Evolutionary conservation across 2,113 vertebrate species (phyloP), one percentile per base, ranked within the genome.

Genomic region (Eulemur macaco): DNA sequence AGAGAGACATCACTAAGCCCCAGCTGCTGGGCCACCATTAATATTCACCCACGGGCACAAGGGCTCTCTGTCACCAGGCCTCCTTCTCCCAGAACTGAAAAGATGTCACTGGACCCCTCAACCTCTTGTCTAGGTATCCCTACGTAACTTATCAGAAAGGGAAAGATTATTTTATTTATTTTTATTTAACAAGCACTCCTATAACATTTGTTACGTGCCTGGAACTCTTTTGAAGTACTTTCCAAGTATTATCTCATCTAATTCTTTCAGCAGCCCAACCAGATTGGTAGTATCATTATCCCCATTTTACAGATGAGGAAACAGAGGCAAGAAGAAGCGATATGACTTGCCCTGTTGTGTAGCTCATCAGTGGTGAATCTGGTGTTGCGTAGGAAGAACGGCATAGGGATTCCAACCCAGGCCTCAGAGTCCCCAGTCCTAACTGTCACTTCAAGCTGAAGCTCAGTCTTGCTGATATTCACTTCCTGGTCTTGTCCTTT

Each of bases 271-370:
- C 21, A 69, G 88, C 29, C 37, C 42, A 45, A 1, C 58, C 37
- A 91, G 8, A 9, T 20, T 34, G 34, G 8, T 76, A 2, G 10
- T 45, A n/a, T 47, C 60, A 54, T 45, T 12, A 68, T 20, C 1
- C 9, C 8, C 10, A 85, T 14, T 85, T 98, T 18, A 84, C 18
- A 80, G 81, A 88, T 34, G 10, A 56, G 20, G 17, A 96, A 96
- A 29, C 13, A 64, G 69, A 96, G 52, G 60, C 6, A 29, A 11
- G 23, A 4, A 69, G 8, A 18, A 8, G 20, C 13, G 11, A 39
- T 2, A 63, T 25, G 17, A 69, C 17, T 47, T n/a, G 17, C 9
- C 9, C 25, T 7, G 3, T 14, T 27, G 4, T 37, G 34, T 3
- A 88, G 42, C 15, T 84, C 25, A 29, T 10, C 47, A 37, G 17